These are phyloP conservation scores for Lottia gigantea DNA, from an alignment of 2,888 invertebrate species.

Conservation along the genomic window DNA sequence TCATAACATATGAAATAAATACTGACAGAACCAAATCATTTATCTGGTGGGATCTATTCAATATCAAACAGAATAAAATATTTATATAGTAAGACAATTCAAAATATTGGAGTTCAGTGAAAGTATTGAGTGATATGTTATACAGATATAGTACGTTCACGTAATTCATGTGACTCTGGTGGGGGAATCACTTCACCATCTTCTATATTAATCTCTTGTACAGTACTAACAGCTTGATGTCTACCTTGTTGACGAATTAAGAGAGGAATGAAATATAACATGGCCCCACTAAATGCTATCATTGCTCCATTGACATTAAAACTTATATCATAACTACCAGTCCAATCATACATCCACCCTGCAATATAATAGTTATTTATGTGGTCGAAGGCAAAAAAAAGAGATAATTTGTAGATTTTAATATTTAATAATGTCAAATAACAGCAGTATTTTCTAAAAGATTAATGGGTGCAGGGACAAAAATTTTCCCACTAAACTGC, in stretches of 20 bases:
- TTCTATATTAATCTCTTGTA: neutral
- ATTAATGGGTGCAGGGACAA: no score
- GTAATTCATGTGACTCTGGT: neutral
- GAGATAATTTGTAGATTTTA: no score
- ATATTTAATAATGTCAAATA: no score
- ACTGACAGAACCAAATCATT: no score
- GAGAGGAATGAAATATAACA: slow-evolving; percentile 78
- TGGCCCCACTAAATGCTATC: slow-evolving; percentile 86
- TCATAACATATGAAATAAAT: no score
- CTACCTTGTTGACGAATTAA: slow-evolving; percentile 34
- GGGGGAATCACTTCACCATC: neutral
- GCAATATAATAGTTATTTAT: slow-evolving; percentile 53
- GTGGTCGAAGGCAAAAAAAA: no score
- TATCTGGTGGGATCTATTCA: no score
- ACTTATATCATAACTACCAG: slow-evolving; percentile 83
- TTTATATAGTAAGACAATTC: no score
- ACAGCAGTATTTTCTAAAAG: no score
- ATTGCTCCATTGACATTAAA: slow-evolving; percentile 89
- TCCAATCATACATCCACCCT: slow-evolving; percentile 87
- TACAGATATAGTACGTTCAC: neutral
- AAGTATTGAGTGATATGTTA: neutral
- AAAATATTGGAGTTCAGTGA: no score
- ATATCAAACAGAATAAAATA: no score
- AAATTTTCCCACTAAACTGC: no score
- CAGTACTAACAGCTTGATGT: neutral